Evolutionary conservation across 2,797 vertebrate genomes (phyloP), one percentile per base, ranked within the genome.

Genomic region (Sebastes minor): DNA sequence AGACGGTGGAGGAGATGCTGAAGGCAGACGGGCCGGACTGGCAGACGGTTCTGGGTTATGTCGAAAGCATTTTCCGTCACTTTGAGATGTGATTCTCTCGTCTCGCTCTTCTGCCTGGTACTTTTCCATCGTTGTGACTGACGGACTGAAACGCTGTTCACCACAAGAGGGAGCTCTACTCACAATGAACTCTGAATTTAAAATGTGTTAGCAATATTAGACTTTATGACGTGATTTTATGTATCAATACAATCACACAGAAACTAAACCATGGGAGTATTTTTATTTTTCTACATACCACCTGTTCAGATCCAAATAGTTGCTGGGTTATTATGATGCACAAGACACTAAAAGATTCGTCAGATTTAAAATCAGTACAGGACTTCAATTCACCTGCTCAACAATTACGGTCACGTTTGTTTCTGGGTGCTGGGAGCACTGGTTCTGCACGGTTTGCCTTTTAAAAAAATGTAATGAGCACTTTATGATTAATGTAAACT

Each of bases 21-120:
- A 95, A 94, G 79, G 64, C 78, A 0, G 90, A 88, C 0, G 95
- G 96, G 22, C 96, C 96, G 2, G 94, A 96, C 91, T 96, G 96
- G 96, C 96, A 96, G 89, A 93, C 90, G 80, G 96, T 96, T 11
- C 91, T 96, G 77, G 86, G 87, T 59, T 96, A 96, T 8, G 92
- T 96, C 8, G 95, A 96, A 80, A 95, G 93, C 71, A 94, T 96
- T 82, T 96, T 95, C 78, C 95, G 94, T 46, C 95, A 96, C 86
- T 96, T 96, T 89, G 96, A 96, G 86, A 95, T 95, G 92, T 96
- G 90, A 96, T 27, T 30, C 68, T 52, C 12, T 56, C 3, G 0
- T 73, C 46, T n/a, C 3, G 8, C n/a, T 64, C 30, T 25, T 73
- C 38, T 14, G 18, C 27, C 63, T 67, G 27, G 11, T 70, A 38